phyloP scores from a whole-genome alignment of 1,140 invertebrate genomes.

The Nasonia longicornis region DNA sequence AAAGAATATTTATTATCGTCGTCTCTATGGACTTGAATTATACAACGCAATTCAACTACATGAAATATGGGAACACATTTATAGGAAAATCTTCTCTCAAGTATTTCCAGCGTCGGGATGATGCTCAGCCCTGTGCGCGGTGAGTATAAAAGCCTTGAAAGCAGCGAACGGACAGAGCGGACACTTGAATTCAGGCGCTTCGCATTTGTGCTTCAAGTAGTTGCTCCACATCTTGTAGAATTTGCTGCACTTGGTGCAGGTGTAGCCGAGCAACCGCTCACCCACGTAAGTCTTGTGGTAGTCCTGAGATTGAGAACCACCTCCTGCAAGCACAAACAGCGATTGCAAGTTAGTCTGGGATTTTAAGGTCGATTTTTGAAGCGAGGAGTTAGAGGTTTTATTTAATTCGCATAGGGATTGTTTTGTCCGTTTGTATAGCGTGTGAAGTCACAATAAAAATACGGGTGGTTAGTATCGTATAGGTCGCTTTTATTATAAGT shows the following conservation, averaged over 20 bases:
- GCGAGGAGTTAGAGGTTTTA: no score
- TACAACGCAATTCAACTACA: no score
- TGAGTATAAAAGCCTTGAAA: constrained; percentile 67
- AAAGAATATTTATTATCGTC: no score
- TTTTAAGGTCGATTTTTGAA: no score
- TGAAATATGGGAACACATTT: no score
- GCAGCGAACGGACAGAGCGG: constrained; percentile 66
- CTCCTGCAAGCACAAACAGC: not conserved
- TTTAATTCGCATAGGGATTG: no score
- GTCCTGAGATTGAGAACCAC: not conserved
- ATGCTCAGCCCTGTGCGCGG: constrained; percentile 66
- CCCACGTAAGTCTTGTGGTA: constrained; percentile 68
- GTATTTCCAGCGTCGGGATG: constrained; percentile 45
- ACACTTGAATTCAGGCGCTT: constrained; percentile 67
- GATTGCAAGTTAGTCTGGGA: not conserved
- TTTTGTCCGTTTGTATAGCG: no score
- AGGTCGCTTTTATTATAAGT: not conserved
- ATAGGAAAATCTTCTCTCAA: not conserved
- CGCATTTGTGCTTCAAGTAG: constrained; percentile 68
- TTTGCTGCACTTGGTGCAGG: constrained; percentile 68
- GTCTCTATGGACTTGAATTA: no score
- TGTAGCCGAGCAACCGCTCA: constrained; percentile 67
- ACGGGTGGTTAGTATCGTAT: not conserved
- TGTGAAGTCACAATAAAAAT: no score
- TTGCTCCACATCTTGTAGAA: constrained; percentile 70